phyloP scores from a whole-genome alignment of 2,113 vertebrate genomes.

The Oriolus oriolus region DNA sequence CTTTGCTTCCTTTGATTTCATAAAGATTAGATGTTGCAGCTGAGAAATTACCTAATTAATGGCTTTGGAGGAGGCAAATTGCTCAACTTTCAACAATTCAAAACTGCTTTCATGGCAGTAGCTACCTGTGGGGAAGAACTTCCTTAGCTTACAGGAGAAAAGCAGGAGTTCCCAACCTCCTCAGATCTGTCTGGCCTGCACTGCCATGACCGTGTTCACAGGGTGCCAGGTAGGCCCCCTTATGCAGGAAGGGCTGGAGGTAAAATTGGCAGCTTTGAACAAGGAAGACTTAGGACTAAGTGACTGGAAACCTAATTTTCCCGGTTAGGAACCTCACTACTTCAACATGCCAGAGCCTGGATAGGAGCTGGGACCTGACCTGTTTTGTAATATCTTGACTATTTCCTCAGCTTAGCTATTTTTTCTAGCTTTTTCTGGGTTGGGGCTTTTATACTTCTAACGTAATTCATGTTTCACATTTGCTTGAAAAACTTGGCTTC shows the following conservation, averaged over 20 bases:
- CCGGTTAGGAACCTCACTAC: not conserved
- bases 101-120: not conserved
- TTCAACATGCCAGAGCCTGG: not conserved
- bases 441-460: not conserved
- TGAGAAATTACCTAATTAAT: constrained; percentile 8
- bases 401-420: not conserved
- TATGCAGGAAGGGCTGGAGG: not conserved
- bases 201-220: fast-evolving
- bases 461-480: not conserved
- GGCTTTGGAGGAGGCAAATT: not conserved
- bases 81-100: not conserved
- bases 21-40: constrained; percentile 5
- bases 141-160: not conserved
- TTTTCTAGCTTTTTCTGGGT: not conserved
- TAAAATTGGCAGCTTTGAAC: not conserved
- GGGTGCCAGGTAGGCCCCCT: not conserved
- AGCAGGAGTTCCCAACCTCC: not conserved
- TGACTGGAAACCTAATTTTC: not conserved
- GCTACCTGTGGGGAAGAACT: not conserved
- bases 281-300: not conserved
- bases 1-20: not conserved
- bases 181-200: not conserved
- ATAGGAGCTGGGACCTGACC: not conserved
- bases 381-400: not conserved
- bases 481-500: not conserved